Conservation (phyloP, 1,140 invertebrate genomes). For the Rhopalosiphum maidis region DNA sequence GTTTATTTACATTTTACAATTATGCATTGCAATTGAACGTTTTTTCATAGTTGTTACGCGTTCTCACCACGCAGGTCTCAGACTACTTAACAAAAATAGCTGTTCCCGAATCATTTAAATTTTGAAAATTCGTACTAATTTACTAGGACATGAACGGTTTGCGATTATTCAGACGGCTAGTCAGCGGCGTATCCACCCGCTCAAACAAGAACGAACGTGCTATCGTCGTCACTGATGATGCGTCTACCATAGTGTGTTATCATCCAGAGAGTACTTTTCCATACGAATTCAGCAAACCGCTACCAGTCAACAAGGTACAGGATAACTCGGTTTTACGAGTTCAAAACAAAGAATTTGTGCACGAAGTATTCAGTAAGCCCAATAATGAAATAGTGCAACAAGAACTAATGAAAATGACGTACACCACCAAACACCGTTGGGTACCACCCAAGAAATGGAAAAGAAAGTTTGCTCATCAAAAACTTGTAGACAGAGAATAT, state of each 20-base stretch:
- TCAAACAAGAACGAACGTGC: slow-evolving; percentile 18
- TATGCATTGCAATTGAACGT: too few species aligned
- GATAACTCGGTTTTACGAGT: slow-evolving; percentile 70
- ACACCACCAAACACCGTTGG: slow-evolving; percentile 83
- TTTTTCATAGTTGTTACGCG: too few species aligned
- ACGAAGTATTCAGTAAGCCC: slow-evolving; percentile 72
- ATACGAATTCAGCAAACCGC: slow-evolving; percentile 80
- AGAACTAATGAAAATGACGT: slow-evolving; percentile 76
- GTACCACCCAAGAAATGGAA: slow-evolving; percentile 70
- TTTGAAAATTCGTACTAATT: background rate
- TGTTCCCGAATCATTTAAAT: background rate
- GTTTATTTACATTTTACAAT: too few species aligned
- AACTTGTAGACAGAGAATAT: slow-evolving; percentile 74
- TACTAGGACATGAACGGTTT: background rate
- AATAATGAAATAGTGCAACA: slow-evolving; percentile 69
- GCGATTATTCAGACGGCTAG: background rate
- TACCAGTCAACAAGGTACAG: slow-evolving; percentile 66
- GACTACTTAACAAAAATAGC: too few species aligned
- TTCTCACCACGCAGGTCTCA: too few species aligned
- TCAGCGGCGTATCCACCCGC: background rate
- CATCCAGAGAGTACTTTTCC: slow-evolving; percentile 83
- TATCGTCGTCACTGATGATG: slow-evolving; percentile 73
- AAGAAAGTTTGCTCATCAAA: slow-evolving; percentile 68
- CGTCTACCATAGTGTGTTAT: slow-evolving; percentile 83
- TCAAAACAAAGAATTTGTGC: slow-evolving; percentile 68